Percentiles rank a stretch among this genome's conserved stretches.
Evolutionary conservation across 1,140 invertebrate species (phyloP).

Genomic region (Cydia fagiglandana): DNA sequence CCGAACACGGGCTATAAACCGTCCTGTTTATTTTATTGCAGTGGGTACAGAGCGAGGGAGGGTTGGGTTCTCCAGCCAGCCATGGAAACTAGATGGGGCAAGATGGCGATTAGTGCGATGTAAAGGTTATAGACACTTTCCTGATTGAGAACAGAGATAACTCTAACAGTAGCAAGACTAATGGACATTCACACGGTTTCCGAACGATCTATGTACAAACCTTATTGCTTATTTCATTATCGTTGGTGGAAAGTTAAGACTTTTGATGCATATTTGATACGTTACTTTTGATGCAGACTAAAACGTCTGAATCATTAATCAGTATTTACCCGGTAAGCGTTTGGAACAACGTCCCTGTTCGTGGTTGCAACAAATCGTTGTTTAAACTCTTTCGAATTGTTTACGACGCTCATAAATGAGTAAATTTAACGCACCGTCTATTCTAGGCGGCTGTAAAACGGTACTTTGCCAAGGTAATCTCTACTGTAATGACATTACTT

Average conservation of each 20-base stretch:
- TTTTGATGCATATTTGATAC: not conserved
- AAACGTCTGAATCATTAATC: not conserved
- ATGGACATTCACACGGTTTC: constrained; percentile 6
- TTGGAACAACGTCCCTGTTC: constrained; percentile 39
- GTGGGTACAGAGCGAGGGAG: not conserved
- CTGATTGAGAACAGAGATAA: no score
- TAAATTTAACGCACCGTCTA: constrained; percentile 51
- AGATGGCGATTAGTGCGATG: no score
- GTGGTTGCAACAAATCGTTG: constrained; percentile 49
- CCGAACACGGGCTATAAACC: constrained; percentile 23
- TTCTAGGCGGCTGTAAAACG: constrained; percentile 36
- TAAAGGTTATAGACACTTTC: no score
- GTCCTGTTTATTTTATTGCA: not conserved
- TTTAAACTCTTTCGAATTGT: constrained; percentile 50
- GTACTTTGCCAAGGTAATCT: constrained; percentile 9
- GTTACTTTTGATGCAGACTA: not conserved
- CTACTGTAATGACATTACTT: not conserved
- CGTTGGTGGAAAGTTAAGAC: not conserved
- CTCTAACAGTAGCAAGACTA: not conserved
- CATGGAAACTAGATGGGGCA: no score
- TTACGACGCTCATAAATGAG: constrained; percentile 48
- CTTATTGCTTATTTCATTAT: not conserved
- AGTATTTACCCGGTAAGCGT: not conserved
- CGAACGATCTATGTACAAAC: constrained; percentile 13
- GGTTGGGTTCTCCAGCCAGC: not conserved